Percentiles rank a stretch among this genome's conserved stretches.
Conservation (phyloP, 2,113 vertebrate species). For the Chauna torquata region DNA sequence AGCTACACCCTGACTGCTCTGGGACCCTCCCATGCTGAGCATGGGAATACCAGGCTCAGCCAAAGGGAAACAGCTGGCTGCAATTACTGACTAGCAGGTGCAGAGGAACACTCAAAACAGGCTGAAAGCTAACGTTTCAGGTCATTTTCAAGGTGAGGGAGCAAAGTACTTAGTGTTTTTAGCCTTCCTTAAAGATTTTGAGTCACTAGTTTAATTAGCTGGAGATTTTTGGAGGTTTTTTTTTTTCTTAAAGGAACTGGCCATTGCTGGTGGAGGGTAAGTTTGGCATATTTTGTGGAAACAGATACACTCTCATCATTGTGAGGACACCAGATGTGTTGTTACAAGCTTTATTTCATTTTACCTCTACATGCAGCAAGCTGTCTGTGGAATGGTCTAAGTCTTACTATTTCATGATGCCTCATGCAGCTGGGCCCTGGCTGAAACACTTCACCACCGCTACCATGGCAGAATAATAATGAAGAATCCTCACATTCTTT, state of each 20-base stretch:
- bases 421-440: neutral
- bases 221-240: rapidly evolving
- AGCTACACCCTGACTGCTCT: neutral
- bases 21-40: neutral
- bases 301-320: neutral
- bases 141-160: neutral
- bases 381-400: neutral
- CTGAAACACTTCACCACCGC: neutral
- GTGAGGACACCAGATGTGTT: neutral
- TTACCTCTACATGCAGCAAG: rapidly evolving
- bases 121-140: neutral
- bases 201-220: rapidly evolving
- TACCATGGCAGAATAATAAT: neutral
- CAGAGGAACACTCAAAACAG: neutral
- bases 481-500: neutral
- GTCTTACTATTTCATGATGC: neutral
- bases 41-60: neutral
- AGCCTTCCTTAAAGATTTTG: neutral
- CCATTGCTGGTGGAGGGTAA: neutral
- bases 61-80: neutral
- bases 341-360: neutral
- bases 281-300: neutral
- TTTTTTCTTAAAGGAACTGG: neutral
- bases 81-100: neutral
- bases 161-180: neutral